Percentiles rank a stretch among this genome's conserved stretches.
Evolutionary conservation across 1,140 invertebrate species (phyloP).

Genomic region (Dreissena rostriformis): DNA sequence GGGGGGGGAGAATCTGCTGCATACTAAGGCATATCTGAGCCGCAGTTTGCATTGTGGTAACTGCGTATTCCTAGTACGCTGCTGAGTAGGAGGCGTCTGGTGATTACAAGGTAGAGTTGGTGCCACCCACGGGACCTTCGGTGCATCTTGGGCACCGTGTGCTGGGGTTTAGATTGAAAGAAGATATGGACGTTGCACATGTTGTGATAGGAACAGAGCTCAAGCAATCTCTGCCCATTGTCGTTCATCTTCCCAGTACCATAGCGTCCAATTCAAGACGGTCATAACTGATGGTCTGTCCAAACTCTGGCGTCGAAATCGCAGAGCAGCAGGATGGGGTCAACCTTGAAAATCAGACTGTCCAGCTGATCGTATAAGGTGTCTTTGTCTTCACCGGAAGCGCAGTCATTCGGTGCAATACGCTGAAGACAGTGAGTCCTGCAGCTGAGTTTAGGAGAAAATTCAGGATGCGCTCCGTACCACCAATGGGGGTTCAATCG

Average conservation of each 20-base stretch:
- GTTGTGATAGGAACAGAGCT: constrained; percentile 50
- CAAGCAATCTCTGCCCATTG: constrained; percentile 54
- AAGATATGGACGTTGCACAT: constrained; percentile 1
- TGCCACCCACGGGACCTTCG: constrained; percentile 58
- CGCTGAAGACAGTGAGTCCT: constrained; percentile 36
- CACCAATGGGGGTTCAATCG: neutral
- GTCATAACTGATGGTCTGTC: constrained; percentile 33
- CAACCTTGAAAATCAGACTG: constrained; percentile 20
- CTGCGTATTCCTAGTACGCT: constrained; percentile 21
- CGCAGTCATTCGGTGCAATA: constrained; percentile 13
- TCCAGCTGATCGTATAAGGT: too few relatives aligned
- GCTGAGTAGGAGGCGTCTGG: constrained; percentile 2
- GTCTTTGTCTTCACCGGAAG: too few relatives aligned
- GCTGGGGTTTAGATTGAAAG: constrained; percentile 58
- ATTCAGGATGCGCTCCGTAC: constrained; percentile 41
- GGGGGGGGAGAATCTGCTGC: constrained; percentile 37
- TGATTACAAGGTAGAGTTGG: constrained; percentile 57
- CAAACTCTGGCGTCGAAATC: constrained; percentile 62
- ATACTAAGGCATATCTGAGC: constrained; percentile 55
- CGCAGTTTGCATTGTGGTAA: constrained; percentile 59
- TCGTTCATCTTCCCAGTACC: too few relatives aligned
- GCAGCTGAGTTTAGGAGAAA: constrained; percentile 24
- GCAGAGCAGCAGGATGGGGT: constrained; percentile 37
- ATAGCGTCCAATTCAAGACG: too few relatives aligned
- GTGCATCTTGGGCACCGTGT: constrained; percentile 59